Evolutionary conservation across 2,113 vertebrate species (phyloP).

Genomic region (Plectropomus leopardus): DNA sequence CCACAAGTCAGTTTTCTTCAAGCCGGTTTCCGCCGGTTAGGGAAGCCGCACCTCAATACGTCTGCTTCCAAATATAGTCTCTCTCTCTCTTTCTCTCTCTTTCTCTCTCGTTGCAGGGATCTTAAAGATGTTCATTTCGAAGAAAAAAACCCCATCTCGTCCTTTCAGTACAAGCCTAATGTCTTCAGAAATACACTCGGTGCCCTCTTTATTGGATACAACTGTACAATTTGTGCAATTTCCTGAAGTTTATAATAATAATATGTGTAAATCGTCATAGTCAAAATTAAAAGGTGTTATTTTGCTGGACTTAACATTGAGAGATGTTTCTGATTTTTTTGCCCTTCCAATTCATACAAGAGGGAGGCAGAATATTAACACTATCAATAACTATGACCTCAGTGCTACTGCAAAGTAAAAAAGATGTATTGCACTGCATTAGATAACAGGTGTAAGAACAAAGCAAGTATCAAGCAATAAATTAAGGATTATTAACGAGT

Average conservation of each 20-base stretch:
- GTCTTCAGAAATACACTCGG: neutral
- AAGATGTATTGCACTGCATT: neutral
- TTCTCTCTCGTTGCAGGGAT: neutral
- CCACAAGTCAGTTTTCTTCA: conserved; percentile 58
- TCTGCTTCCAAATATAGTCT: conserved; percentile 67
- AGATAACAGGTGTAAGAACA: too few species aligned
- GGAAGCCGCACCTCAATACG: conserved; percentile 47
- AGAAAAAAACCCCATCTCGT: neutral
- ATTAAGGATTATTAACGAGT: too few species aligned
- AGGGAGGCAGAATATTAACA: neutral
- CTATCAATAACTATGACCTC: neutral
- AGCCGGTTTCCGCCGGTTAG: conserved; percentile 80
- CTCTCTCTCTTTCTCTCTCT: conserved; percentile 26
- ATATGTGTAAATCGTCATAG: too few species aligned
- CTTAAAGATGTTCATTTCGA: conserved; percentile 21
- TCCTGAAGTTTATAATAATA: too few species aligned
- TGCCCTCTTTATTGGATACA: neutral
- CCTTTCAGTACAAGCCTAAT: neutral
- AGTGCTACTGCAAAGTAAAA: too few species aligned
- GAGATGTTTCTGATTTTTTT: neutral
- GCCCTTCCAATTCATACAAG: neutral
- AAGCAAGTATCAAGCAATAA: too few species aligned
- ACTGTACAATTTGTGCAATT: neutral
- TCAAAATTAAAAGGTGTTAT: too few species aligned
- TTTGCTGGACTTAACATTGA: neutral